Evolutionary conservation across 2,888 invertebrate species (phyloP).

Genomic region (Scaeva pyrastri): DNA sequence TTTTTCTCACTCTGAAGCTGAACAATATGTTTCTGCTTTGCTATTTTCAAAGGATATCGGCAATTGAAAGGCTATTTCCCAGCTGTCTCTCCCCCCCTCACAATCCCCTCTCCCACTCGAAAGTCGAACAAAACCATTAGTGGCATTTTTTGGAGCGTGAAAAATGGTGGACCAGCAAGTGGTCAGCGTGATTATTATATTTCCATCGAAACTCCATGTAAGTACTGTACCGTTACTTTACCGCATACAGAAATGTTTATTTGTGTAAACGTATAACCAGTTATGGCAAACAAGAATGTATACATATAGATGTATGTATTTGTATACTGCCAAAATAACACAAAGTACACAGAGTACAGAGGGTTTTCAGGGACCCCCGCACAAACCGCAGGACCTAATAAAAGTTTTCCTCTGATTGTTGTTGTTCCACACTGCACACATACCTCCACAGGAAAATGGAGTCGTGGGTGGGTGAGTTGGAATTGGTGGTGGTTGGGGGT

Average conservation of each 20-base stretch:
- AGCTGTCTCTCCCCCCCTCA: too few species aligned
- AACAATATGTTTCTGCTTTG: background rate
- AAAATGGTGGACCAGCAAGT: conserved; percentile 36
- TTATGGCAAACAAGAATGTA: conserved; percentile 28
- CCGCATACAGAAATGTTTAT: conserved; percentile 35
- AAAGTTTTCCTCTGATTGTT: conserved; percentile 37
- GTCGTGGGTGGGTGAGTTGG: background rate
- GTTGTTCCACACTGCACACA: background rate
- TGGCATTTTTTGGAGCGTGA: conserved; percentile 31
- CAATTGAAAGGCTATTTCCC: conserved; percentile 19
- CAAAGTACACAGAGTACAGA: background rate
- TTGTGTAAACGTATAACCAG: conserved; percentile 6
- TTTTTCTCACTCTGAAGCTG: too few species aligned
- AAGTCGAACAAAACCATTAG: background rate
- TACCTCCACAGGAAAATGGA: background rate
- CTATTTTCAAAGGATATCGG: conserved; percentile 21
- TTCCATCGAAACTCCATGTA: conserved; percentile 24
- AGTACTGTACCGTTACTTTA: too few species aligned
- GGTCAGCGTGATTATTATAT: conserved; percentile 57
- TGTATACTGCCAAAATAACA: conserved; percentile 14
- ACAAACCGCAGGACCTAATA: conserved; percentile 46
- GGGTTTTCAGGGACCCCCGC: background rate
- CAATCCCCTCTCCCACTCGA: too few species aligned
- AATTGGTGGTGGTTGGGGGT: background rate
- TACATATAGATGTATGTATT: too few species aligned